These are phyloP conservation scores for Xiphophorus hellerii DNA, from an alignment of 2,113 vertebrate species.

Conservation along the genomic window DNA sequence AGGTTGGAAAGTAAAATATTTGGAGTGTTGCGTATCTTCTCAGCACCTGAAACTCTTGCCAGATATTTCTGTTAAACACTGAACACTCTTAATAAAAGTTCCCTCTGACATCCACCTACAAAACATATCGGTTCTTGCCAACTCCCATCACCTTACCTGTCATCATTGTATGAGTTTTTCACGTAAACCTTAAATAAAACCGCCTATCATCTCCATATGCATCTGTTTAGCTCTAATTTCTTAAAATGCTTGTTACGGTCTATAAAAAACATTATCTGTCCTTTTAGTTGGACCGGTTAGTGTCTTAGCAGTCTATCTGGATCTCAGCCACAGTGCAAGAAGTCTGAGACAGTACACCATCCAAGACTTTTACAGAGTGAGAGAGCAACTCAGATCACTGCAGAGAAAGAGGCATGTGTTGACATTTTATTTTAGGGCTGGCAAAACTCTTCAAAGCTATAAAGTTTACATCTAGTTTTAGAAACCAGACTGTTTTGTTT, in stretches of 20 bases:
- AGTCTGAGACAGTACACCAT: slow-evolving; percentile 35
- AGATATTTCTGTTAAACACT: slow-evolving; percentile 29
- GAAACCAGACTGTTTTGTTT: neutral
- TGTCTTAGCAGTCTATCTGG: slow-evolving; percentile 50
- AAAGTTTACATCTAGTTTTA: neutral
- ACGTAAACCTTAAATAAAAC: slow-evolving; percentile 25
- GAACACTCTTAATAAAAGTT: slow-evolving; percentile 11
- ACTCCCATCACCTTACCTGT: slow-evolving; percentile 18
- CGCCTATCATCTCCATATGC: neutral
- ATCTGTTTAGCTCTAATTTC: slow-evolving; percentile 32
- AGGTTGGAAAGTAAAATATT: slow-evolving; percentile 53
- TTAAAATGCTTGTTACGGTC: slow-evolving; percentile 18
- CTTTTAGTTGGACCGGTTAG: slow-evolving; percentile 35
- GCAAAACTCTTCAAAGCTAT: slow-evolving; percentile 25
- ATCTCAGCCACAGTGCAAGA: slow-evolving; percentile 56
- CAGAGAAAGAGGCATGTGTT: slow-evolving; percentile 19
- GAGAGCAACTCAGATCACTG: slow-evolving; percentile 22
- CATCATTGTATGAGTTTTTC: slow-evolving; percentile 14
- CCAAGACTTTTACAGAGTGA: slow-evolving; percentile 29
- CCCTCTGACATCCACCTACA: neutral
- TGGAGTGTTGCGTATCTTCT: slow-evolving; percentile 39
- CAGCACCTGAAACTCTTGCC: slow-evolving; percentile 27
- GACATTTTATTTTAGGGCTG: slow-evolving; percentile 36
- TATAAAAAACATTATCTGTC: slow-evolving; percentile 61
- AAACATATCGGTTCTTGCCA: slow-evolving; percentile 2